These are phyloP conservation scores for Urocitellus parryii DNA, from an alignment of 2,113 vertebrate genomes.

Conservation along the genomic window DNA sequence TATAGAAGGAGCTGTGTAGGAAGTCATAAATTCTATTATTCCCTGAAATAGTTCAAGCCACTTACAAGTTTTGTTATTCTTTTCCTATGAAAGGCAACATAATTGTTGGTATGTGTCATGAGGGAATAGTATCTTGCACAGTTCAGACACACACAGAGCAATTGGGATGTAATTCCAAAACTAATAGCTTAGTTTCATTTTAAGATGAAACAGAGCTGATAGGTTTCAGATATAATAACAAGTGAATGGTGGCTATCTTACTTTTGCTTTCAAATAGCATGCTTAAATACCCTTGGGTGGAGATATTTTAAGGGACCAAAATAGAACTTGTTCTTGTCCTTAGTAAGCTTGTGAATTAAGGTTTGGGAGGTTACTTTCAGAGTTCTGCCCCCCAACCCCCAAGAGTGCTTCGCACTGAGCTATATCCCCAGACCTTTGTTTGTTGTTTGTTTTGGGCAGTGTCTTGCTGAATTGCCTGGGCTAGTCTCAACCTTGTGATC, in stretches of 20 bases:
- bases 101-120: not conserved
- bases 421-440: no score
- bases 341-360: not conserved
- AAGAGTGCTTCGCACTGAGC: no score
- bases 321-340: not conserved
- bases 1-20: not conserved
- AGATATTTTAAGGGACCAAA: not conserved
- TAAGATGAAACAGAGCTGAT: not conserved
- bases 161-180: not conserved
- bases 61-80: not conserved
- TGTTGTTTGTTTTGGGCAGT: no score
- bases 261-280: not conserved
- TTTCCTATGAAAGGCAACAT: constrained; percentile 30
- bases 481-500: no score
- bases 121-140: not conserved
- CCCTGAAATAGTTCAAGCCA: not conserved
- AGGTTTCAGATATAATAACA: not conserved
- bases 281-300: not conserved
- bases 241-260: not conserved
- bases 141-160: not conserved
- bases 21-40: constrained; percentile 27
- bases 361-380: not conserved
- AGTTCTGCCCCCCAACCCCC: not conserved
- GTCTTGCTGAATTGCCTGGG: no score
- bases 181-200: not conserved